A percentile compares a stretch with the other conserved stretches of the same genome.
Conservation (phyloP, 2,113 vertebrate species). For the Dasyurus viverrinus region DNA sequence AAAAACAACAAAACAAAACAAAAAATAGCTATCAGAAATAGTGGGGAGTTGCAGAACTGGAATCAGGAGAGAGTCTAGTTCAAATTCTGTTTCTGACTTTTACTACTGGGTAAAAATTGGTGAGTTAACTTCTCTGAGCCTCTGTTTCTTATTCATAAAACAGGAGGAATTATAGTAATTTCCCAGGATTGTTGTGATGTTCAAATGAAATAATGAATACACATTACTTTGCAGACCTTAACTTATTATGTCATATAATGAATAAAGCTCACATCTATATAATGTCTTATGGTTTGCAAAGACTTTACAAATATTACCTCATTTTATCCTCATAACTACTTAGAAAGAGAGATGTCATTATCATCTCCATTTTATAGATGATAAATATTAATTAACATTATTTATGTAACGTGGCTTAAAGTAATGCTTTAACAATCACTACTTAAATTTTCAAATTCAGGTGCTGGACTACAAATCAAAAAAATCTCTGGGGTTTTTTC, state of each 20-base stretch:
- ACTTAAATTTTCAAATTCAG: background rate
- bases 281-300: background rate
- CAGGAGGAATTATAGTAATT: background rate
- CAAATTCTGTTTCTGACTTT: background rate
- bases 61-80: background rate
- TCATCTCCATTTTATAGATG: background rate
- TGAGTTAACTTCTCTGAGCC: background rate
- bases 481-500: background rate
- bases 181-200: background rate
- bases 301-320: background rate
- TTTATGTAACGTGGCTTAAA: background rate
- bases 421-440: background rate
- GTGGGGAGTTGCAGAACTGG: background rate
- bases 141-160: background rate
- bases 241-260: background rate
- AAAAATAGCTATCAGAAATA: background rate
- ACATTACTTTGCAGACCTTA: background rate
- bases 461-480: background rate
- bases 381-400: background rate
- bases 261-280: background rate
- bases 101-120: background rate
- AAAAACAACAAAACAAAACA: too few species aligned
- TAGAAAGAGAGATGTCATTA: background rate
- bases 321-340: background rate
- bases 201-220: background rate